Evolutionary conservation across 2,113 vertebrate genomes (phyloP).

Genomic region (Hippocampus zosterae): DNA sequence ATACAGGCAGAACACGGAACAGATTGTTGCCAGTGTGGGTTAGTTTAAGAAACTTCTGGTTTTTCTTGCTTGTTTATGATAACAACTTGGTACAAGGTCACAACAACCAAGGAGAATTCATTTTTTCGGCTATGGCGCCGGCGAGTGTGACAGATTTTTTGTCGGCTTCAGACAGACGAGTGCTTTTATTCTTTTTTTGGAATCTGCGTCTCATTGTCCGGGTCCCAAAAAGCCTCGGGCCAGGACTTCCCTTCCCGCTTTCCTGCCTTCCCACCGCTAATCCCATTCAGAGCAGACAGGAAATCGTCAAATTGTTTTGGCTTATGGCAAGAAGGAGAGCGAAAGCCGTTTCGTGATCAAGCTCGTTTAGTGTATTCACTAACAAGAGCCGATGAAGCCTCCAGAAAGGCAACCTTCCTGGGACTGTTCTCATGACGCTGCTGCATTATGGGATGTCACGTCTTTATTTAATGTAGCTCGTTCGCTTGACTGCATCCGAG

Average conservation of each 20-base stretch:
- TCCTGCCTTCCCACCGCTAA: slow-evolving; percentile 42
- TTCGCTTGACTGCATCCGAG: background rate
- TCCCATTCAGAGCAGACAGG: slow-evolving; percentile 52
- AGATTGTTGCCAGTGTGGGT: background rate
- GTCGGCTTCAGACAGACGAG: slow-evolving; percentile 42
- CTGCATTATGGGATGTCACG: slow-evolving; percentile 16
- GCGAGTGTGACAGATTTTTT: slow-evolving; percentile 43
- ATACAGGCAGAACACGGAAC: background rate
- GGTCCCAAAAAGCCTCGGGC: slow-evolving; percentile 41
- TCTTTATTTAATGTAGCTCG: background rate
- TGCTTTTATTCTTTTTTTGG: slow-evolving; percentile 42
- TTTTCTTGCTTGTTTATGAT: background rate
- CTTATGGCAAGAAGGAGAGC: background rate
- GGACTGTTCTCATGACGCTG: slow-evolving; percentile 29
- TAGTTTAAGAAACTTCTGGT: background rate
- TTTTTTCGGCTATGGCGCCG: slow-evolving; percentile 25
- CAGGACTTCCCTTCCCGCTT: slow-evolving; percentile 45
- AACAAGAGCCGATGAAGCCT: background rate
- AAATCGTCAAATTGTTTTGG: slow-evolving; percentile 21
- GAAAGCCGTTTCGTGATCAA: background rate
- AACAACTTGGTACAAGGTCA: background rate
- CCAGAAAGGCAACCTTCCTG: background rate
- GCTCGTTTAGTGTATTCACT: background rate
- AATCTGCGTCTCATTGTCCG: background rate
- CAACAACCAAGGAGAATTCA: background rate